Evolutionary conservation across 1,140 invertebrate genomes (phyloP).

Genomic region (Atopsyche davidsoni): DNA sequence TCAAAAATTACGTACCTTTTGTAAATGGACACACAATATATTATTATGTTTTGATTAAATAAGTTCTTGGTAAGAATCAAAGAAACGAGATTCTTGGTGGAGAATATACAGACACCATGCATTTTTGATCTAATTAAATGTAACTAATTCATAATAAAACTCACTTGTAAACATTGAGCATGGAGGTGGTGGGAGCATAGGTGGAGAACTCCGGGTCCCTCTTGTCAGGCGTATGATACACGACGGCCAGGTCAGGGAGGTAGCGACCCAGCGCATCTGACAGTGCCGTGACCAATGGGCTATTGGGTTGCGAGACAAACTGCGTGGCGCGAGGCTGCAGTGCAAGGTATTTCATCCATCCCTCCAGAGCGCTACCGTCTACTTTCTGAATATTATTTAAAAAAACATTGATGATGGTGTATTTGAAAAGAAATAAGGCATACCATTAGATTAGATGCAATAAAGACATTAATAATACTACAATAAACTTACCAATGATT

Average conservation of each 20-base stretch:
- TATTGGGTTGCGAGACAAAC: conserved; percentile 35
- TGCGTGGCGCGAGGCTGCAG: conserved; percentile 68
- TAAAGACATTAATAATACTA: background rate
- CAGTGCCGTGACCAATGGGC: conserved; percentile 57
- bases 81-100: too few species aligned
- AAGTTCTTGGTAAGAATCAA: too few species aligned
- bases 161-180: conserved; percentile 84
- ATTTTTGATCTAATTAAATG: too few species aligned
- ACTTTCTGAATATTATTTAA: conserved; percentile 56
- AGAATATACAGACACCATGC: too few species aligned
- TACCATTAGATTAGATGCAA: too few species aligned
- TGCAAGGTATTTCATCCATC: conserved; percentile 69
- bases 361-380: conserved; percentile 61
- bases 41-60: too few species aligned
- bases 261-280: conserved; percentile 72
- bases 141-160: conserved; percentile 26
- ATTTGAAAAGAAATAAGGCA: background rate
- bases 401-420: background rate
- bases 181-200: conserved; percentile 74
- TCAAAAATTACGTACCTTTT: too few species aligned
- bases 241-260: conserved; percentile 67
- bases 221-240: conserved; percentile 65
- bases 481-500: conserved; percentile 57
- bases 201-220: conserved; percentile 91
- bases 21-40: too few species aligned